Base-by-base conservation (phyloP, 1,140 invertebrate species). In the Artemia franciscana region DNA sequence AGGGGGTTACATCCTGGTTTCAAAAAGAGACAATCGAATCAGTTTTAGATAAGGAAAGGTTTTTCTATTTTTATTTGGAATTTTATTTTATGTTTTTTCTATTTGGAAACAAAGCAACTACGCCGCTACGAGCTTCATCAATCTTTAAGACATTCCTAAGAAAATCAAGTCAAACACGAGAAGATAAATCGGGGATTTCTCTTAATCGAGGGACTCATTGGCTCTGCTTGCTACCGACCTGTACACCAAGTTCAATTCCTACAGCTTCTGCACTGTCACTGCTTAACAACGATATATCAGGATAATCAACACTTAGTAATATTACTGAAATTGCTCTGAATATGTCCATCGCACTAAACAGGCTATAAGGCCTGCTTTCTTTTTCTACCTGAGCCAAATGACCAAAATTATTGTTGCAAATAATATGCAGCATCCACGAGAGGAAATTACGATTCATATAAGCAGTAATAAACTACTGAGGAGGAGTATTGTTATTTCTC, bases 1-100 rank as follows among this genome's bases (percentile, higher is more conserved):
- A 80, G 62, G 77, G 78, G 18, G 72, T 85, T 2, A 74, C 91
- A 0, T 72, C 78, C 28, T 91, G 88, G 87, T 66, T 91, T 0
- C 77, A 81, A 68, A 79, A 84, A 68, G 80, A 76, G n/a, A 65
- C 60, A 9, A 71, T 84, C 12, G 78, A 86, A 26, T 76, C 78
- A 18, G 86, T 84, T 0, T 72, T 88, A 27, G 66, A 71, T 15
- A 81, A 80, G 60, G 69, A 77, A 63, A n/a, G n/a, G n/a, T n/a
- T n/a, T n/a, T n/a, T n/a, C n/a, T n/a, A n/a, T n/a, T n/a, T n/a
- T n/a, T n/a, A n/a, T n/a, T n/a, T n/a, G n/a, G n/a, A n/a, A n/a
- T n/a, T n/a, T n/a, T n/a, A n/a, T n/a, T n/a, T n/a, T n/a, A n/a
- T n/a, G n/a, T n/a, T n/a, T n/a, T n/a, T n/a, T n/a, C n/a, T n/a